phyloP scores from a whole-genome alignment of 2,888 invertebrate genomes.

The Drosophila anceps region DNA sequence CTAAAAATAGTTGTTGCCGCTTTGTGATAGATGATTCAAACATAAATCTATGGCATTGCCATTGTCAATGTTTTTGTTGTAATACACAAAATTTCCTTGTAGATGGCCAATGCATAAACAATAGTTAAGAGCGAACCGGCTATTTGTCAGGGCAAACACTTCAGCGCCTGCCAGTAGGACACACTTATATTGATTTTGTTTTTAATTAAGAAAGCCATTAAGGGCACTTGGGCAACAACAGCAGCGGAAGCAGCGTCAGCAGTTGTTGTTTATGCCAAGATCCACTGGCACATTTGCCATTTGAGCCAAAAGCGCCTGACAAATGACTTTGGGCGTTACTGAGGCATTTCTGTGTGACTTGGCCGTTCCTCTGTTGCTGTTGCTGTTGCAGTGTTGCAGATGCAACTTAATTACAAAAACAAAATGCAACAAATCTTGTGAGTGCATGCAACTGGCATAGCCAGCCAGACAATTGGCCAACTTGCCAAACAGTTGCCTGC shows the following conservation, averaged over 20 bases:
- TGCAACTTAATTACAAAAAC: conserved; percentile 78
- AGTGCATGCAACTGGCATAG: conserved; percentile 47
- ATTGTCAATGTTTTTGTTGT: neutral
- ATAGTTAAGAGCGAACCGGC: conserved; percentile 31
- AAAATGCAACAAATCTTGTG: conserved; percentile 66
- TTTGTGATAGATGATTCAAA: neutral
- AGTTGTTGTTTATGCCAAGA: conserved; percentile 21
- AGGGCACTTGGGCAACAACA: conserved; percentile 56
- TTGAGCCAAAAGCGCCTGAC: conserved; percentile 55
- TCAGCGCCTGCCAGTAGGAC: conserved; percentile 12
- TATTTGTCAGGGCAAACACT: conserved; percentile 37
- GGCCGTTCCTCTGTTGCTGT: conserved; percentile 26
- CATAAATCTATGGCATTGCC: conserved; percentile 2
- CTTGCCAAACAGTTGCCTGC: conserved; percentile 40
- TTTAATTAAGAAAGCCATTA: conserved; percentile 82
- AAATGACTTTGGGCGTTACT: conserved; percentile 61
- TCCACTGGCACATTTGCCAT: conserved; percentile 51
- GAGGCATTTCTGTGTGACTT: conserved; percentile 44
- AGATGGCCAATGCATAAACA: conserved; percentile 17
- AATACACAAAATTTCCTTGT: conserved; percentile 2
- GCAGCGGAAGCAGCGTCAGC: conserved; percentile 8
- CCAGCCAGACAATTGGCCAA: conserved; percentile 76
- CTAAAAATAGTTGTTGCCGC: neutral
- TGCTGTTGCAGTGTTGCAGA: conserved; percentile 47
- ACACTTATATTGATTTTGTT: conserved; percentile 71